A percentile compares a stretch with the other conserved stretches of the same genome.
Conservation (phyloP, 2,113 vertebrate species). For the Urocitellus parryii region DNA sequence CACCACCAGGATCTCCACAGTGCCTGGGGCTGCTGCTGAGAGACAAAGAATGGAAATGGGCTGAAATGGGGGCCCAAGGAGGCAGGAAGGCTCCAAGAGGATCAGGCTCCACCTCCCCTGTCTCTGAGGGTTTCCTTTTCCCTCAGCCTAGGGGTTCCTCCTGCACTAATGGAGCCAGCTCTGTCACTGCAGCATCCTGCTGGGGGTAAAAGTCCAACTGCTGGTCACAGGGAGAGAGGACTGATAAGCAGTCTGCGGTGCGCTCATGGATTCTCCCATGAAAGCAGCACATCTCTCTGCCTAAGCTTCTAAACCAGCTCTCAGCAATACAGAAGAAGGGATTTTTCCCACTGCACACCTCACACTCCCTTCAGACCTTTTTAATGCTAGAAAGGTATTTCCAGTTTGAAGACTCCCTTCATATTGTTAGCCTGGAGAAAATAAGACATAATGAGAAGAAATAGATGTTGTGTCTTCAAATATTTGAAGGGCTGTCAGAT, state of each 20-base stretch:
- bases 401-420: neutral
- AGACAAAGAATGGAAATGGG: slow-evolving; percentile 10
- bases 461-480: slow-evolving; percentile 58
- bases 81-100: neutral
- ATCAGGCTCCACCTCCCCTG: neutral
- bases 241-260: accelerated
- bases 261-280: neutral
- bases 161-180: neutral
- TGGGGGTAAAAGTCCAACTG: neutral
- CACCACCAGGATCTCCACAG: slow-evolving; percentile 41
- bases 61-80: neutral
- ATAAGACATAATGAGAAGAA: slow-evolving; percentile 56
- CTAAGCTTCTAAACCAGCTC: neutral
- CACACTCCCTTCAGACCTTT: neutral
- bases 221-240: neutral
- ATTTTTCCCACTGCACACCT: neutral
- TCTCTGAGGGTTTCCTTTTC: neutral
- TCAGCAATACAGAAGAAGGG: neutral
- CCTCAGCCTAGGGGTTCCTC: neutral
- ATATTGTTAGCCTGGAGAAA: slow-evolving; percentile 61
- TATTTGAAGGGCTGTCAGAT: slow-evolving; percentile 67
- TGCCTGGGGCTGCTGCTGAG: slow-evolving; percentile 35
- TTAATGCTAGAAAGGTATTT: slow-evolving; percentile 47
- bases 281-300: neutral
- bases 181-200: neutral